These are phyloP conservation scores for Adelognathus sp. DNA, from an alignment of 2,888 invertebrate genomes.

Conservation along the genomic window DNA sequence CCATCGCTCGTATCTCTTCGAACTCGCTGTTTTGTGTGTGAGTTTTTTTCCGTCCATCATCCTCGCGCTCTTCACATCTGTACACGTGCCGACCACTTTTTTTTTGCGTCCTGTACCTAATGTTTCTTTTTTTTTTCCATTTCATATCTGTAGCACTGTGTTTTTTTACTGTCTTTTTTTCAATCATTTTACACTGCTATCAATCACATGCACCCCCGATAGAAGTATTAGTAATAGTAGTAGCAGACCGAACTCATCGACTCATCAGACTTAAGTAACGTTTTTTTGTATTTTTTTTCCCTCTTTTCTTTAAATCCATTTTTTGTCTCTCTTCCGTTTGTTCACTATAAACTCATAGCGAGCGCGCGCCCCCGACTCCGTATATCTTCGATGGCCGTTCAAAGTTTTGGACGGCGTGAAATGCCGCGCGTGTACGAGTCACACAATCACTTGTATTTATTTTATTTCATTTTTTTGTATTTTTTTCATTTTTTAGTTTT, in stretches of 20 bases:
- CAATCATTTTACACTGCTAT: conserved; percentile 62
- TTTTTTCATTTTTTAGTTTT: conserved; percentile 34
- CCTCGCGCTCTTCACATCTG: conserved; percentile 16
- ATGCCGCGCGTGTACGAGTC: conserved; percentile 60
- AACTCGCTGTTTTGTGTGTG: conserved; percentile 23
- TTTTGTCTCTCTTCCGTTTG: conserved; percentile 29
- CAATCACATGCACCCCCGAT: conserved; percentile 61
- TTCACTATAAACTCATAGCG: conserved; percentile 9
- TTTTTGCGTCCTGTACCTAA: conserved; percentile 37
- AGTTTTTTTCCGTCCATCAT: no score
- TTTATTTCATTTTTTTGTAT: conserved; percentile 37
- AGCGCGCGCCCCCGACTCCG: conserved; percentile 17
- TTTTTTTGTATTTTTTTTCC: conserved; percentile 56
- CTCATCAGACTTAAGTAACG: conserved; percentile 74
- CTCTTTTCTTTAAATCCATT: conserved; percentile 25
- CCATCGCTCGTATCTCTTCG: conserved; percentile 20
- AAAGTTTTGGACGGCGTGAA: conserved; percentile 46
- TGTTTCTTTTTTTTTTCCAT: conserved; percentile 27
- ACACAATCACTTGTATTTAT: conserved; percentile 56
- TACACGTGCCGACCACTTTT: conserved; percentile 43
- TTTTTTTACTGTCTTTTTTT: conserved; percentile 52
- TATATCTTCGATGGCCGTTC: conserved; percentile 43
- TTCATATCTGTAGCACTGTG: conserved; percentile 64
- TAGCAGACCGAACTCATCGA: conserved; percentile 30
- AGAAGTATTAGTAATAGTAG: conserved; percentile 36